Evolutionary conservation across 2,797 vertebrate species (phyloP).

Genomic region (Sebastolobus altivelis): DNA sequence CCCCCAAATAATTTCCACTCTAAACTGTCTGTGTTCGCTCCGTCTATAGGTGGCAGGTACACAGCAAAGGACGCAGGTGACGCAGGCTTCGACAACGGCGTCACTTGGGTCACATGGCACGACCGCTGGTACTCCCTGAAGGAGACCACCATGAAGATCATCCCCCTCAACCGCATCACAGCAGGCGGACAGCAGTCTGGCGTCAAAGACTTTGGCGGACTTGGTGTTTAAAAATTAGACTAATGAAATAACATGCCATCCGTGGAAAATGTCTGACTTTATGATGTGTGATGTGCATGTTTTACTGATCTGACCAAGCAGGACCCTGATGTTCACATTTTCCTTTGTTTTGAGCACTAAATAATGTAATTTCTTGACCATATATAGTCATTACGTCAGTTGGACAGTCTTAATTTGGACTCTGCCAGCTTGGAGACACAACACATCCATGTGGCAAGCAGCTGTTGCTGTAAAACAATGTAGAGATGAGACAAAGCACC

Average conservation of each 20-base stretch:
- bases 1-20: not conserved
- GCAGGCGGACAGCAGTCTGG: constrained; percentile 81
- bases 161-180: constrained; percentile 86
- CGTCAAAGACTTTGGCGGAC: constrained; percentile 81
- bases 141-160: constrained; percentile 95
- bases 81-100: constrained; percentile 90
- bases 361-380: constrained; percentile 57
- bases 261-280: not conserved
- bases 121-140: constrained; percentile 96
- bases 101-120: constrained; percentile 95
- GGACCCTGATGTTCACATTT: constrained; percentile 22
- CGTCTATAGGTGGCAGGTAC: constrained; percentile 88
- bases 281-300: constrained; percentile 1
- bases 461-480: not conserved
- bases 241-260: constrained; percentile 7
- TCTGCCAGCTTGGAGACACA: not conserved
- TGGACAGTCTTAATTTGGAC: not conserved
- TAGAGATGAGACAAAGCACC: not conserved
- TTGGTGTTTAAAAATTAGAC: constrained; percentile 45
- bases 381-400: constrained; percentile 5
- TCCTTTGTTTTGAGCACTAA: constrained; percentile 38
- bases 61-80: constrained; percentile 83
- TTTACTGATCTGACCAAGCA: constrained; percentile 10
- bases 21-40: constrained; percentile 14
- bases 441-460: not conserved